Evolutionary conservation across 2,888 invertebrate species (phyloP), one percentile per base, ranked within the genome.

Genomic region (Brachynemurus nebulosus): DNA sequence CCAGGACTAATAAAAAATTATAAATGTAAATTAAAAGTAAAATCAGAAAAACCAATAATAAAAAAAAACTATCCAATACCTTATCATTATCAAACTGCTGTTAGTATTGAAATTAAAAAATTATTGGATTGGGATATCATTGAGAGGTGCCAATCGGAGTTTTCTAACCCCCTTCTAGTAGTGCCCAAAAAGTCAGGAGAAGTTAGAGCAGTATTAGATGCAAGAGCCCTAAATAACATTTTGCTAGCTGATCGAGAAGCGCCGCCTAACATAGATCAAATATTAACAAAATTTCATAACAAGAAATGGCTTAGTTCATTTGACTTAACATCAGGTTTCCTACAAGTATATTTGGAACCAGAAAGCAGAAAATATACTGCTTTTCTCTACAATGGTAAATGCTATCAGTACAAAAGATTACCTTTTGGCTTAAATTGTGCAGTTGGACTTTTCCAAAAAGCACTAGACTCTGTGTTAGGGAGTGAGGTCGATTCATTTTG

Each of bases 41-140:
- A 36, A 36, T 2, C n/a, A 2, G 3, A 36, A n/a, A 16, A 2
- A 3, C 36, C 36, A 2, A 12, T 36, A 3, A 4, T 2, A 4
- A 2, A 33, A 23, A 46, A 19, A 27, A 40, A 39, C 1, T 46
- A 46, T 38, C 46, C 44, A 17, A 30, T 46, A 4, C 46, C 46
- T 2, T 34, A 34, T 20, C 19, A n/a, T n/a, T n/a, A n/a, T n/a
- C n/a, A n/a, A n/a, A n/a, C n/a, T n/a, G n/a, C n/a, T n/a, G n/a
- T n/a, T 40, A 3, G 27, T 35, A 25, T 21, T 40, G 35, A 47
- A 44, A 14, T 47, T 3, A 12, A 19, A 18, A n/a, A 34, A 9
- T 44, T 47, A 41, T 8, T 41, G 12, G 8, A 37, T 7, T 47
- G 41, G 33, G 42, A 38, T 9, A 21, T 45, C 6, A 47, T 47